Conservation (phyloP, 2,888 invertebrate species). For the Seladonia tumulorum region DNA sequence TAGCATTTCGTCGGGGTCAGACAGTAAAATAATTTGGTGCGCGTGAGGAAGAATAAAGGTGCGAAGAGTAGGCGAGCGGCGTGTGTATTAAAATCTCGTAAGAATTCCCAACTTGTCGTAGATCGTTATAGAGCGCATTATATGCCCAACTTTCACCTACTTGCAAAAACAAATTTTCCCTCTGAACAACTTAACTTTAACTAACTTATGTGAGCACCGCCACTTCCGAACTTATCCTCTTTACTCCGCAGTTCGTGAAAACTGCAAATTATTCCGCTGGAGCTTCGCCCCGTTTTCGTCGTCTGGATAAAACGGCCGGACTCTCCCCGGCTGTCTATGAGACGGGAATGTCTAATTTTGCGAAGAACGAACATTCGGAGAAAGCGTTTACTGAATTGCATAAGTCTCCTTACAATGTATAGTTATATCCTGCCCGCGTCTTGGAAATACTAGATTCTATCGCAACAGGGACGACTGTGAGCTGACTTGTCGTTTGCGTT, state of each 20-base stretch:
- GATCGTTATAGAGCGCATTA: slow-evolving; percentile 37
- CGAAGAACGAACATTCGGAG: background rate
- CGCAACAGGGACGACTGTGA: background rate
- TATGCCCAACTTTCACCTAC: slow-evolving; percentile 52
- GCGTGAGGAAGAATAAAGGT: background rate
- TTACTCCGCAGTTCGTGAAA: slow-evolving; percentile 57
- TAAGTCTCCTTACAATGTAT: background rate
- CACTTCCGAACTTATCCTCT: slow-evolving; percentile 62
- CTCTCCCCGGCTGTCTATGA: slow-evolving; percentile 23
- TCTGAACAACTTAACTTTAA: slow-evolving; percentile 65
- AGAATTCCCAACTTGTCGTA: slow-evolving; percentile 36
- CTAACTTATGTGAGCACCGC: slow-evolving; percentile 64
- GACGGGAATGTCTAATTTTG: slow-evolving; percentile 54
- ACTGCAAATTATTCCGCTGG: slow-evolving; percentile 56
- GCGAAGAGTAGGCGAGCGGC: background rate
- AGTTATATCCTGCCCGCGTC: background rate
- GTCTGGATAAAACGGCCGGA: slow-evolving; percentile 41
- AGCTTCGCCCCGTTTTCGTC: slow-evolving; percentile 40
- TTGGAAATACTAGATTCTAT: background rate
- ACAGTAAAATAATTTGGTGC: slow-evolving; percentile 27
- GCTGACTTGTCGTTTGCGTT: background rate
- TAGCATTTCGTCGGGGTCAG: background rate
- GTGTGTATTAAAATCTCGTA: slow-evolving; percentile 24
- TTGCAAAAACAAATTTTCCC: slow-evolving; percentile 62
- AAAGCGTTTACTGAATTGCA: background rate